Base-by-base conservation (phyloP, 2,797 vertebrate genomes). In the Ctenosaura bakeri region DNA sequence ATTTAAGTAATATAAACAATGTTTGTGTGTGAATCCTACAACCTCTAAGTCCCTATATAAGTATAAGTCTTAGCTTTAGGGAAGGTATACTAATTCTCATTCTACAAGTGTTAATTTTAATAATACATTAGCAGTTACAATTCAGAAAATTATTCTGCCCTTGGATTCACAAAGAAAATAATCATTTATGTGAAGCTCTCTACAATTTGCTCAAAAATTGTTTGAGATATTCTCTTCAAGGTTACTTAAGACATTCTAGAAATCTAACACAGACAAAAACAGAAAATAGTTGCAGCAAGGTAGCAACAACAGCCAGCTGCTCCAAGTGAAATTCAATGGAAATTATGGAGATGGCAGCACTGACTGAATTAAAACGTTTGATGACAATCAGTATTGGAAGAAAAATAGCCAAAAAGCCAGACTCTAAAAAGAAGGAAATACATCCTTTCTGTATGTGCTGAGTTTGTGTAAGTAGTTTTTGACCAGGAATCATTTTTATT, bases 341-440 rank as follows among this genome's bases (percentile, higher is more conserved):
- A 83, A 56, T 59, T 62, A 22, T 73, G 2, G 52, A 87, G 56
- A 22, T 59, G 6, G 80, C 10, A 81, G 50, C 1, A 50, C 16
- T 88, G 78, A 88, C 35, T 82, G 59, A 73, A 83, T 88, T 73
- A 73, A 88, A 4, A 32, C 82, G 24, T 42, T 46, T 83, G 10
- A 73, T 88, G 52, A 50, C 10, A 74, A 56, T 76, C n/a, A 73
- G 64, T 54, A 71, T 14, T 26, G n/a, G 64, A 22, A 73, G 22
- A n/a, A 69, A 2, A 54, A 42, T 54, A 88, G 38, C 1, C 50
- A 64, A n/a, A 73, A 50, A 50, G 24, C 74, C 42, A 42, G 16
- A 74, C 38, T 88, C 69, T 83, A 74, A 82, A 88, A 83, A 50
- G 76, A 7, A 88, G 26, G 16, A 59, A 18, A n/a, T 38, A 12